Conservation (phyloP, 1,140 invertebrate species). For the Notospermus geniculatus region DNA sequence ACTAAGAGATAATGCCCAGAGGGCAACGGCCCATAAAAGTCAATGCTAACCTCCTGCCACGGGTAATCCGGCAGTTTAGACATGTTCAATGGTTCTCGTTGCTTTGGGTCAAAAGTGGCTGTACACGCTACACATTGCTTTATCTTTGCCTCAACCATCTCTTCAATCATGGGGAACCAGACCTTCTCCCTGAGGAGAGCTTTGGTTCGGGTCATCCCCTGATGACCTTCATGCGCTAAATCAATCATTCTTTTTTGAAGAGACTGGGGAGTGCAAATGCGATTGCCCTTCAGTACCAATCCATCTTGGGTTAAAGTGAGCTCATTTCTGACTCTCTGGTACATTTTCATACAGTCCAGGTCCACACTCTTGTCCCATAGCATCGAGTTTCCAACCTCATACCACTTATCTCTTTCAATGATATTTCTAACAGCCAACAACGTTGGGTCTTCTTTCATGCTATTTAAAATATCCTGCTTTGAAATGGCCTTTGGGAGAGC, state of each 20-base stretch:
- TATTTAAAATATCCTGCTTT: not conserved
- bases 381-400: not conserved
- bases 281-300: slow-evolving; percentile 22
- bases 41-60: slow-evolving; percentile 27
- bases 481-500: not conserved
- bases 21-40: slow-evolving; percentile 31
- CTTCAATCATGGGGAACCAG: slow-evolving; percentile 44
- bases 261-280: slow-evolving; percentile 26
- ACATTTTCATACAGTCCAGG: not conserved
- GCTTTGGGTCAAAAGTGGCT: slow-evolving; percentile 13
- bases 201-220: slow-evolving; percentile 38
- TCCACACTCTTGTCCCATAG: not conserved
- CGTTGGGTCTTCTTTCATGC: not conserved
- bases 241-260: slow-evolving; percentile 24
- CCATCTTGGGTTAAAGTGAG: slow-evolving; percentile 8
- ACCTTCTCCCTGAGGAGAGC: slow-evolving; percentile 38
- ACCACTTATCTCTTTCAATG: not conserved
- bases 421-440: not conserved
- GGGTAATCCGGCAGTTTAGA: slow-evolving; percentile 23
- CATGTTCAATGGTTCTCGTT: slow-evolving; percentile 30
- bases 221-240: slow-evolving; percentile 32
- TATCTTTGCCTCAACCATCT: slow-evolving; percentile 29
- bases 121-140: slow-evolving; percentile 36
- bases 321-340: not conserved
- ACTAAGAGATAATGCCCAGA: slow-evolving; percentile 31